Evolutionary conservation across 2,888 invertebrate species (phyloP).

Genomic region (Coremacera marginata): DNA sequence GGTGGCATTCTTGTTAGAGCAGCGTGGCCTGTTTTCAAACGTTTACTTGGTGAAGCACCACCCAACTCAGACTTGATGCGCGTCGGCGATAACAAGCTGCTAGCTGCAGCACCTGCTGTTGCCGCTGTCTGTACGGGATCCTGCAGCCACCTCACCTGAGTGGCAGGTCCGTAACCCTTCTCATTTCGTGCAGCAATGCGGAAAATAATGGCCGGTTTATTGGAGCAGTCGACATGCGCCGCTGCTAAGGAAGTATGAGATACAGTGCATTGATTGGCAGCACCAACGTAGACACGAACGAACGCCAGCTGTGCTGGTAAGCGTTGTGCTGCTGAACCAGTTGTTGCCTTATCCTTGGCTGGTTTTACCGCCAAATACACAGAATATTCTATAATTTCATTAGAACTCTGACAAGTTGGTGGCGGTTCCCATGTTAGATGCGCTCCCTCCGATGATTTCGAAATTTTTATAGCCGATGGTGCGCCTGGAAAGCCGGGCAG

Average conservation of each 20-base stretch:
- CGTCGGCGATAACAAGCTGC: constrained; percentile 47
- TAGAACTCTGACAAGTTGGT: constrained; percentile 50
- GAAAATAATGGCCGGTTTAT: constrained; percentile 54
- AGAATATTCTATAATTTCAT: constrained; percentile 53
- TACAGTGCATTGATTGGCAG: constrained; percentile 52
- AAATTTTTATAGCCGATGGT: constrained; percentile 54
- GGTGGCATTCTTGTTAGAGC: constrained; percentile 22
- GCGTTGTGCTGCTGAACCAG: constrained; percentile 43
- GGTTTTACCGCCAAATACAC: constrained; percentile 55
- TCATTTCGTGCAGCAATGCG: constrained; percentile 54
- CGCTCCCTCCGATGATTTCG: constrained; percentile 53
- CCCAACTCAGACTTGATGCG: constrained; percentile 50
- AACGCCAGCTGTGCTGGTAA: constrained; percentile 51
- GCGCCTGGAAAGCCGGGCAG: constrained; percentile 54
- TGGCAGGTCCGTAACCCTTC: constrained; percentile 55
- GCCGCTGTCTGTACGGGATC: constrained; percentile 46
- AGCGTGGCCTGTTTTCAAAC: constrained; percentile 44
- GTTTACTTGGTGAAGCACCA: constrained; percentile 51
- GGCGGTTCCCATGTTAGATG: constrained; percentile 55
- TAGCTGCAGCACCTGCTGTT: constrained; percentile 31
- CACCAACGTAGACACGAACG: constrained; percentile 53
- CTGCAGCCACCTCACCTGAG: constrained; percentile 54
- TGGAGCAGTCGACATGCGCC: constrained; percentile 53
- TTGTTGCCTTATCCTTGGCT: constrained; percentile 48
- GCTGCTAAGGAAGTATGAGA: constrained; percentile 50